Evolutionary conservation across 2,797 vertebrate species (phyloP).

Genomic region (Columba guinea): DNA sequence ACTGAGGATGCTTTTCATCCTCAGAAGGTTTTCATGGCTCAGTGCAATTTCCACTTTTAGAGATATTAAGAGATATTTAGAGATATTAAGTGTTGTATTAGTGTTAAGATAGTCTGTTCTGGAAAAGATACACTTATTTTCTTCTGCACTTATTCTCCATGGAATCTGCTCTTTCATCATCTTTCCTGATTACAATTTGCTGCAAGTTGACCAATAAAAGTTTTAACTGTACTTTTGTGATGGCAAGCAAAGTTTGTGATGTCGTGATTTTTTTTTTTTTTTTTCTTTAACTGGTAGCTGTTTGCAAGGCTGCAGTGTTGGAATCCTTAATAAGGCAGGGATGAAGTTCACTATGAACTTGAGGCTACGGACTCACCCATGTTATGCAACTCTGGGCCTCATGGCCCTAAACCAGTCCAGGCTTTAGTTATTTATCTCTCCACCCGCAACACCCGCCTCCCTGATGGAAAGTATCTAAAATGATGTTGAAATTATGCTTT

Average conservation of each 20-base stretch:
- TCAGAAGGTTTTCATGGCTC: neutral
- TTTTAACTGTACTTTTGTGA: neutral
- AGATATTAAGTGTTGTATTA: neutral
- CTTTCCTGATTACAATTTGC: neutral
- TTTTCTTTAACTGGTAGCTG: neutral
- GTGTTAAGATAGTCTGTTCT: neutral
- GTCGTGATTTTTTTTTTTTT: neutral
- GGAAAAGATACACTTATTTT: neutral
- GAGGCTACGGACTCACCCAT: neutral
- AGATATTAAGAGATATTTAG: neutral
- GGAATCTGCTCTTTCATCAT: neutral
- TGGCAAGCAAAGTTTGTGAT: neutral
- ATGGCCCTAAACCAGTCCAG: neutral
- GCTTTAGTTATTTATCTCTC: neutral
- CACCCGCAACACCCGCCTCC: accelerated
- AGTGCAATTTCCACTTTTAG: neutral
- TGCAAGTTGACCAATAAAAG: neutral
- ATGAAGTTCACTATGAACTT: neutral
- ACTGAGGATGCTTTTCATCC: neutral
- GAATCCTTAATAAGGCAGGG: neutral
- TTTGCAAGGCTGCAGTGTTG: neutral
- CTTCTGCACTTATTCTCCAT: neutral
- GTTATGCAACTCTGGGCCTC: neutral
- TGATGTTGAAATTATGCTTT: neutral
- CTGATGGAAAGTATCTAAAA: neutral